A percentile compares a stretch with the other conserved stretches of the same genome.
Conservation (phyloP, 2,797 vertebrate genomes). For the Hapalemur alaotrensis region DNA sequence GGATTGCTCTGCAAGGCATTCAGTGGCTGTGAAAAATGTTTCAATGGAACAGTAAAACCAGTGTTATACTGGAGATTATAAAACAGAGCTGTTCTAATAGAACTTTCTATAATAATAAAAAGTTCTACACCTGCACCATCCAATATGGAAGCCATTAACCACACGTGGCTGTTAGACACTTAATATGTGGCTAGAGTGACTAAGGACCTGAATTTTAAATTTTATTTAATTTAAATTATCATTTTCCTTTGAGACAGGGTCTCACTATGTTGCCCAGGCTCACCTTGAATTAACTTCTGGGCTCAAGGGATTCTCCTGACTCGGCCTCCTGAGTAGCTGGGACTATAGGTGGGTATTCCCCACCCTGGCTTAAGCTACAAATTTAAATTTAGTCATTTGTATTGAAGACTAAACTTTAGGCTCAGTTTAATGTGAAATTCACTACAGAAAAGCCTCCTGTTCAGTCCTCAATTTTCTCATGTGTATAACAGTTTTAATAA, state of each 20-base stretch:
- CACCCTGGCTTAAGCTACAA: not conserved
- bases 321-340: not conserved
- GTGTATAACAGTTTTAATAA: conserved; percentile 11
- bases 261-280: not conserved
- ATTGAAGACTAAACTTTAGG: not conserved
- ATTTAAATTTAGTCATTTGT: not conserved
- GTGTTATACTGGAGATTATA: not conserved
- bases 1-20: not conserved
- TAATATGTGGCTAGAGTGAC: not conserved
- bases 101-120: not conserved
- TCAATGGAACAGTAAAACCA: not conserved
- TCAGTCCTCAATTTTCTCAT: not conserved
- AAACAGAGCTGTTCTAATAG: not conserved
- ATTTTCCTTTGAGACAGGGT: not conserved
- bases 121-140: not conserved
- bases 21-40: not conserved
- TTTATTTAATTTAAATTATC: not conserved
- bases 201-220: not conserved
- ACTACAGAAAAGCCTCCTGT: not conserved
- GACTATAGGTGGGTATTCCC: not conserved
- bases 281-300: not conserved
- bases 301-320: not conserved
- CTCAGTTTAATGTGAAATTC: not conserved
- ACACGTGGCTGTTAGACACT: not conserved
- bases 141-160: not conserved